A percentile compares a stretch with the other conserved stretches of the same genome.
phyloP scores from a whole-genome alignment of 2,797 vertebrate genomes.

The Lacerta viridis region DNA sequence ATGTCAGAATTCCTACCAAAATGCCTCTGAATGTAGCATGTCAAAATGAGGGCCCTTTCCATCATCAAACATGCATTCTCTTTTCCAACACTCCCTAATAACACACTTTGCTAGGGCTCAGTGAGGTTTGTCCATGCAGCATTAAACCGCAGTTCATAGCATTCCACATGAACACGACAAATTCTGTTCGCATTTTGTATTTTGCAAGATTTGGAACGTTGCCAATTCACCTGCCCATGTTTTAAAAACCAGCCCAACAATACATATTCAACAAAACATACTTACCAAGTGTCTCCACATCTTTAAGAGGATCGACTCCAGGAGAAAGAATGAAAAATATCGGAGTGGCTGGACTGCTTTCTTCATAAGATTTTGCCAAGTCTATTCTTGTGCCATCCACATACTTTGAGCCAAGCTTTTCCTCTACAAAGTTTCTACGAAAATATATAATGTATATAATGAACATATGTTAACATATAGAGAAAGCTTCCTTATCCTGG shows the following conservation, averaged over 20 bases:
- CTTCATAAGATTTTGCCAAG: conserved; percentile 84
- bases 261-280: conserved; percentile 29
- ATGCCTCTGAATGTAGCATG: background rate
- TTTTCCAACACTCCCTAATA: background rate
- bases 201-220: background rate
- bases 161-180: background rate
- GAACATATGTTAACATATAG: background rate
- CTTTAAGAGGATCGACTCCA: conserved; percentile 85
- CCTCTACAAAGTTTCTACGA: conserved; percentile 84
- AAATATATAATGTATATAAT: background rate
- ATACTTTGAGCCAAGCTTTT: conserved; percentile 85
- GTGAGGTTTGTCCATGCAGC: background rate
- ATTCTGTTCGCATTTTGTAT: conserved; percentile 11
- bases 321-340: conserved; percentile 89
- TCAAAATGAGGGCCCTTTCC: background rate
- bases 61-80: background rate
- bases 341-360: conserved; percentile 81
- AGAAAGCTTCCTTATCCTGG: background rate
- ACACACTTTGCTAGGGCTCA: background rate
- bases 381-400: conserved; percentile 78
- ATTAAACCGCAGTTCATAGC: background rate
- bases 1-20: background rate
- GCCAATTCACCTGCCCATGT: background rate
- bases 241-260: conserved; percentile 3
- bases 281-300: conserved; percentile 84